Base-by-base conservation (phyloP, 2,888 invertebrate species). In the Leucophenga maculata region DNA sequence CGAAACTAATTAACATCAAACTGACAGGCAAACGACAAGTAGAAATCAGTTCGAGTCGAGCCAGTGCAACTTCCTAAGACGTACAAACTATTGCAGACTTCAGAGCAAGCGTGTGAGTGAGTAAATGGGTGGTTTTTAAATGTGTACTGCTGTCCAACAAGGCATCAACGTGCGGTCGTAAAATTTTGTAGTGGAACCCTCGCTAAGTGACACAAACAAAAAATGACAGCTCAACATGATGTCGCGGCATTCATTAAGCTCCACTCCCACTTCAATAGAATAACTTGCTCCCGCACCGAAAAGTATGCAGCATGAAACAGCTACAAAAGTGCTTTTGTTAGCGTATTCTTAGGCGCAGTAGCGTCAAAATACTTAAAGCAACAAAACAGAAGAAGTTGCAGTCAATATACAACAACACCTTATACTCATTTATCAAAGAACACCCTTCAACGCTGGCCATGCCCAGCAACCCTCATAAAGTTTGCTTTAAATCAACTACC, bases 141-240 rank as follows among this genome's bases (percentile, higher is more conserved):
- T 60, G n/a, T 39, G 39, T 18, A 16, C 11, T 39, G 32, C 39
- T n/a, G 55, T 8, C 55, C 55, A 22, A 20, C 55, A 22, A 20
- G 8, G 11, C 39, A 26, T 26, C 26, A 26, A 3, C 26, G 26
- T n/a, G 6, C n/a, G 13, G 50, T 16, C 50, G 16, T n/a, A 14
- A 26, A 26, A n/a, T 22, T 9, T 20, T 57, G 13, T 22, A 3
- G n/a, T 9, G 9, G 26, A 20, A 26, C 26, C n/a, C 57, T 31
- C 31, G 18, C 18, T 59, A 57, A 69, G 65, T 69, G 69, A 69
- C 65, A 64, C n/a, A 69, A 69, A 69, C 59, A 59, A 69, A 64
- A 69, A 69, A 59, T 69, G 69, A 65, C 69, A 69, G 69, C 65
- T 65, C 69, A 69, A 69, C 69, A 69, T 69, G 69, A 64, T 46